Percentiles rank a stretch among this genome's conserved stretches.
phyloP scores from a whole-genome alignment of 2,797 vertebrate genomes.

The Sebastes miniatus region DNA sequence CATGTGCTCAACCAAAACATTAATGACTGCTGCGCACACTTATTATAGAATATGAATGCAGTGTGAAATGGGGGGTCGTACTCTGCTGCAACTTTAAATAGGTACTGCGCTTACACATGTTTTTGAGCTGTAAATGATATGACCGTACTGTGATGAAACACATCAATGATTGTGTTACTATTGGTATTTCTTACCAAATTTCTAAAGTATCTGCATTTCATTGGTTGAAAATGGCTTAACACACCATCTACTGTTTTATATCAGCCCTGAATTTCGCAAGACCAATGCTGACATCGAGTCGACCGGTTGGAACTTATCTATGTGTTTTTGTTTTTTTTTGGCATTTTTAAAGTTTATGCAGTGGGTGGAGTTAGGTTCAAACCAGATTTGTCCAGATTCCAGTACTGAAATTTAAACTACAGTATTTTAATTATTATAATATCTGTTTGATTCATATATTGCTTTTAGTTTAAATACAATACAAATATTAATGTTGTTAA shows the following conservation, averaged over 20 bases:
- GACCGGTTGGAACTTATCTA: no score
- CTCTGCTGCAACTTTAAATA: not conserved
- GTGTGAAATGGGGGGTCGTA: not conserved
- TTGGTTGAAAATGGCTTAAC: no score
- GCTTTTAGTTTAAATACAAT: not conserved
- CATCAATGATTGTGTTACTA: no score
- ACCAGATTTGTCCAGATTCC: not conserved
- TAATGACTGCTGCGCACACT: not conserved
- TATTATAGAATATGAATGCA: not conserved
- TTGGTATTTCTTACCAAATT: no score
- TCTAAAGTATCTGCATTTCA: no score
- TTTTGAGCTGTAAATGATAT: not conserved
- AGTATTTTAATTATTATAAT: not conserved
- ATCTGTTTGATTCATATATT: not conserved
- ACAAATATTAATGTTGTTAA: not conserved
- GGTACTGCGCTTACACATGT: not conserved
- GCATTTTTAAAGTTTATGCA: no score
- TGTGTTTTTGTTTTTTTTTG: no score
- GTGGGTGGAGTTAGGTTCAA: rapidly evolving
- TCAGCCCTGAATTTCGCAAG: no score
- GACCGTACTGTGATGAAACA: not conserved
- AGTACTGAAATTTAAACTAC: not conserved
- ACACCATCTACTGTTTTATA: no score
- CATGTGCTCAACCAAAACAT: not conserved
- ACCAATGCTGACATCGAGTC: no score